Conservation (phyloP, 2,888 invertebrate genomes). For the Eristalis tenax region DNA sequence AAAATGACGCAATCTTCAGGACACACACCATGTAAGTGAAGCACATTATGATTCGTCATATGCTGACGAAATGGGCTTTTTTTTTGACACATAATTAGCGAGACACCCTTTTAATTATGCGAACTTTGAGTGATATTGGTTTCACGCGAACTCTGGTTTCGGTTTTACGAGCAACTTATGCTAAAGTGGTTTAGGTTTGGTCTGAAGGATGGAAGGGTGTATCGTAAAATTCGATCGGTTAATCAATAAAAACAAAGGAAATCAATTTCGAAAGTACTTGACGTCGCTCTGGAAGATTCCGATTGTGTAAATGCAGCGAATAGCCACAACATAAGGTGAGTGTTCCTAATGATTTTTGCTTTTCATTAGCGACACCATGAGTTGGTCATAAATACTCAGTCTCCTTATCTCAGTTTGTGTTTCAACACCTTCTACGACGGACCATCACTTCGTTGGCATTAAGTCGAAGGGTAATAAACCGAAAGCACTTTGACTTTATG, state of each 20-base stretch:
- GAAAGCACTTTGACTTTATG: not conserved
- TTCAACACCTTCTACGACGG: not conserved
- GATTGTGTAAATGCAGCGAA: not conserved
- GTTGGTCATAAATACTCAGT: not conserved
- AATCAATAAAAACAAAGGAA: not conserved
- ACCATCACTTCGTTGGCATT: not conserved
- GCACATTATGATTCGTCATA: conserved; percentile 7
- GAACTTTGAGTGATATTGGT: not conserved
- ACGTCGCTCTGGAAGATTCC: not conserved
- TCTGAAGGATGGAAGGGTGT: not conserved
- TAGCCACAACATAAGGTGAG: not conserved
- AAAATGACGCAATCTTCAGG: conserved; percentile 36
- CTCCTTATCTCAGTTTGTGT: not conserved
- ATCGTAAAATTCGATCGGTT: not conserved
- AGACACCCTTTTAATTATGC: conserved; percentile 2
- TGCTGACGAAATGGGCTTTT: not conserved
- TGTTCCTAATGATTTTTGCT: not conserved
- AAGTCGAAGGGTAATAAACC: not conserved
- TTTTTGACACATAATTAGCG: not conserved
- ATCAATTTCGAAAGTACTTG: not conserved
- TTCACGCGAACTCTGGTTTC: not conserved
- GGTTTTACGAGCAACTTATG: not conserved
- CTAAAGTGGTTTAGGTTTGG: not conserved
- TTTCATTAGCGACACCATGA: not conserved
- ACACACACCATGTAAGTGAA: conserved; percentile 9